Percentiles rank a stretch among this genome's conserved stretches.
Evolutionary conservation across 2,113 vertebrate species (phyloP).

Genomic region (Microtus oregoni): DNA sequence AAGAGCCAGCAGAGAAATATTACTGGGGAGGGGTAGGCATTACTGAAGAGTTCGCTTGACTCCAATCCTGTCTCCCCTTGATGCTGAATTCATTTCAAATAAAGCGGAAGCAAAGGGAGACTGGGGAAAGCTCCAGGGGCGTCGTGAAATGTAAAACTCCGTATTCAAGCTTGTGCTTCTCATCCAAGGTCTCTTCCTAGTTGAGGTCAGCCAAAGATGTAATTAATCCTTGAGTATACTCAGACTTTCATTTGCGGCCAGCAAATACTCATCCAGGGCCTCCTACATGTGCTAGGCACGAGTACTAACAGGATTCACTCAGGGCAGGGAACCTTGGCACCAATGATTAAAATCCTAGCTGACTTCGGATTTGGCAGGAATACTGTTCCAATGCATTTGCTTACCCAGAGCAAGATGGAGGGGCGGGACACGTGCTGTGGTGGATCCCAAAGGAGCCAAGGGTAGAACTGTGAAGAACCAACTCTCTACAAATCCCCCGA

Average conservation of each 20-base stretch:
- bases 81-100: constrained; percentile 23
- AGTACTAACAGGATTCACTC: neutral
- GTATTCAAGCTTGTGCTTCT: neutral
- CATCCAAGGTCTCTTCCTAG: constrained; percentile 13
- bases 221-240: neutral
- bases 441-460: neutral
- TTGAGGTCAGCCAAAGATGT: constrained; percentile 30
- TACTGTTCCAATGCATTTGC: neutral
- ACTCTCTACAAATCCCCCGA: neutral
- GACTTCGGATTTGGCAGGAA: neutral
- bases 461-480: neutral
- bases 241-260: constrained; percentile 45
- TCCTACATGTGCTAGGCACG: neutral
- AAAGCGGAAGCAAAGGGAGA: neutral
- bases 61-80: neutral
- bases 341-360: neutral
- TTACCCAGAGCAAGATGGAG: neutral
- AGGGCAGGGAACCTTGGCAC: constrained; percentile 3
- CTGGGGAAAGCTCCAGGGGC: neutral
- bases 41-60: neutral
- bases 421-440: neutral
- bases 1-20: neutral
- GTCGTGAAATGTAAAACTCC: neutral
- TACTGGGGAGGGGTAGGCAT: neutral
- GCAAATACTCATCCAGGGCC: neutral